These are phyloP conservation scores for Ceriagrion tenellum DNA, from an alignment of 2,888 invertebrate genomes.

Conservation along the genomic window DNA sequence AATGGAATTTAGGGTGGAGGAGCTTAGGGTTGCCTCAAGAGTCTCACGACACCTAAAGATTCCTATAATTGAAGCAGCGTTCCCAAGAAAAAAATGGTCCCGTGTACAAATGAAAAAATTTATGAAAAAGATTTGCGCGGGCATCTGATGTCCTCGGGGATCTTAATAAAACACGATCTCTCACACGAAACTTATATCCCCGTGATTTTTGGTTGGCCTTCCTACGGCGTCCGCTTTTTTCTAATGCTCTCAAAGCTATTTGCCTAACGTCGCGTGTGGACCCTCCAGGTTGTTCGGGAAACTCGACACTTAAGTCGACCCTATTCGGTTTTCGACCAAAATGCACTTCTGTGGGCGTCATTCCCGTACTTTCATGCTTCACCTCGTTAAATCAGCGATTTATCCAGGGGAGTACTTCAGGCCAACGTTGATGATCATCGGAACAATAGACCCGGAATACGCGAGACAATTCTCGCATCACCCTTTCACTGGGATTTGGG, in stretches of 20 bases:
- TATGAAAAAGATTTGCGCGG: neutral
- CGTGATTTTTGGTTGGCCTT: neutral
- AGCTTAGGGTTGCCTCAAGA: too few species aligned
- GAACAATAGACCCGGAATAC: conserved; percentile 5
- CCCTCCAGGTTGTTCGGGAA: neutral
- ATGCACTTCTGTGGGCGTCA: neutral
- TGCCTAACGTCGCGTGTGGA: neutral
- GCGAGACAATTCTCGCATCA: conserved; percentile 25
- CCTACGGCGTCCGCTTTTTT: neutral
- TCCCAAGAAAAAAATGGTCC: too few species aligned
- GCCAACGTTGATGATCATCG: neutral
- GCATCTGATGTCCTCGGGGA: neutral
- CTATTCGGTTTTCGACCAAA: neutral
- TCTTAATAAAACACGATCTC: neutral
- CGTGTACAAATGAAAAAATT: conserved; percentile 10
- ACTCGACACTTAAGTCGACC: neutral
- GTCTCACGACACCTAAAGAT: too few species aligned
- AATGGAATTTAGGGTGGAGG: too few species aligned
- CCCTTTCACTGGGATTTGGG: conserved; percentile 18
- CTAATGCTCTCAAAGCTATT: neutral
- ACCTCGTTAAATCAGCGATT: conserved; percentile 30
- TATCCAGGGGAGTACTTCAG: neutral
- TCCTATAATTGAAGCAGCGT: too few species aligned
- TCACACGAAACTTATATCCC: neutral
- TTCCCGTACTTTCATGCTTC: neutral